Base-by-base conservation (phyloP, 2,797 vertebrate genomes). In the Malacoraja senta region DNA sequence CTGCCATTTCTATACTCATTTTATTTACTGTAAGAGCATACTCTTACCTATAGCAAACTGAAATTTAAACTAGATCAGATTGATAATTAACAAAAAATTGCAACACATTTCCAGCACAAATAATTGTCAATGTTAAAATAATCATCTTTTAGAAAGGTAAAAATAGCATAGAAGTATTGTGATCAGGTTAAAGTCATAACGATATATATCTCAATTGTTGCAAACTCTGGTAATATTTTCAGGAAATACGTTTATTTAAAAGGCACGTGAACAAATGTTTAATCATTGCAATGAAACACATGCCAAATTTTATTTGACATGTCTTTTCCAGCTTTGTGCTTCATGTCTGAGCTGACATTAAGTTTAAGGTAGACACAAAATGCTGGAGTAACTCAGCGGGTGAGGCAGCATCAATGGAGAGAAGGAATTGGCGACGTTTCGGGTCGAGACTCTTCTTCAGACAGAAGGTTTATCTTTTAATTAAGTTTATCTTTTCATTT, bases 131-230 rank as follows among this genome's bases (percentile, higher is more conserved):
- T 19, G 63, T 53, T 74, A 17, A 53, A 76, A 53, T 74, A 91
- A 44, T 91, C 0, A 92, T 2, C 72, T 76, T 76, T 74, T 76
- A 44, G 24, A 58, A 74, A 92, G 53, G 15, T 72, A 71, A 72
- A 91, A 93, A 86, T 95, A 95, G 74, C 93, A 92, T 93, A 94
- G 88, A 93, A n/a, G 21, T 95, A 95, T 94, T 29, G 58, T 81
- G 93, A 94, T 65, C 63, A 93, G 94, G 94, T 65, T 74, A 21
- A 93, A 94, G 78, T 92, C 9, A 84, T 72, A 93, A 94, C 83
- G 93, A 74, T 77, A 0, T 94, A 92, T 93, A 68, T 38, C 12
- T 79, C 93, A 78, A 21, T 13, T 74, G 4, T 71, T 92, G 68
- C 8, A 76, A 92, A 26, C 93, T 92, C 93, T 93, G 93, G 80